Evolutionary conservation across 2,113 vertebrate species (phyloP).

Genomic region (Rhipidura dahli): DNA sequence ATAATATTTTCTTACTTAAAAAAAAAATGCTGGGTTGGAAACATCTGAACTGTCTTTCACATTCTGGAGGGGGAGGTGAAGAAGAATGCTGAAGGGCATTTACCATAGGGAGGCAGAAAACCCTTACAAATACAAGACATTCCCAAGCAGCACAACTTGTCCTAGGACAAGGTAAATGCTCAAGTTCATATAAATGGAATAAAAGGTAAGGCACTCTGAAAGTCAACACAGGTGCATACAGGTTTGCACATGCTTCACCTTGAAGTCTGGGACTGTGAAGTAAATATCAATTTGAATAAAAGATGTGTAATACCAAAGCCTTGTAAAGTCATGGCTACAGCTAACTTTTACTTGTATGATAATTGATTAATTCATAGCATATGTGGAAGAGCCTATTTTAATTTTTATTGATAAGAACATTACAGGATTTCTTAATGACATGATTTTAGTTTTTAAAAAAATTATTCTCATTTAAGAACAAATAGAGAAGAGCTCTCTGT

Average conservation of each 20-base stretch:
- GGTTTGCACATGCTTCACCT: background rate
- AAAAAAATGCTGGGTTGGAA: background rate
- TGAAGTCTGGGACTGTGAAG: background rate
- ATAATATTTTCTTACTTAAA: constrained; percentile 33
- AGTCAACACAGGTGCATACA: background rate
- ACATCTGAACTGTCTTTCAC: background rate
- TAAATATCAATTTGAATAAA: background rate
- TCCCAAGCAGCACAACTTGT: background rate
- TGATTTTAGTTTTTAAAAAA: fast-evolving
- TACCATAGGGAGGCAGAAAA: background rate
- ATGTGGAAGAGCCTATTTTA: background rate
- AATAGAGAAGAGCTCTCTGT: background rate
- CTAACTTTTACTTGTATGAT: background rate
- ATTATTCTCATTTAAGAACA: background rate
- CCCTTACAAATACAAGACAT: background rate
- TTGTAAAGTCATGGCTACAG: background rate
- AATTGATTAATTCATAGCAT: background rate
- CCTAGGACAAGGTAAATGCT: background rate
- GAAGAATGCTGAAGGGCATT: background rate
- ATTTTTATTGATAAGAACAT: background rate
- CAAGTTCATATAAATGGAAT: background rate
- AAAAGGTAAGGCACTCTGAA: background rate
- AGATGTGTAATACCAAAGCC: background rate
- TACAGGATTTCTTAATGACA: background rate
- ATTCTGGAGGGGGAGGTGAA: background rate